phyloP scores from a whole-genome alignment of 2,113 vertebrate genomes.

The Poicephalus meyeri region DNA sequence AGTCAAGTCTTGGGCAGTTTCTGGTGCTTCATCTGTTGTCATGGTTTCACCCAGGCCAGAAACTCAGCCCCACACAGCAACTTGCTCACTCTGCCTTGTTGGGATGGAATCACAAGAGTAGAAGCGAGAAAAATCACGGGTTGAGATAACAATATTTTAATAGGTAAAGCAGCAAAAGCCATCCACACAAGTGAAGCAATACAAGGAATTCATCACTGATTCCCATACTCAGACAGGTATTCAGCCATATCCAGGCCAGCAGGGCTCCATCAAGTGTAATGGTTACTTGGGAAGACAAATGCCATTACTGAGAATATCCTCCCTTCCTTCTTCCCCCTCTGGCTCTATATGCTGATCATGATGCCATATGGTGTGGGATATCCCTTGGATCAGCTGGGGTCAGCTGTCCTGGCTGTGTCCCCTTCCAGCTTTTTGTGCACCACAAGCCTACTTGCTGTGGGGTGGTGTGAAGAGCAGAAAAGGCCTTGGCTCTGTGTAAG shows the following conservation, averaged over 20 bases:
- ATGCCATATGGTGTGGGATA: not conserved
- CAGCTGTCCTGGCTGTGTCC: not conserved
- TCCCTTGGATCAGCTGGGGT: not conserved
- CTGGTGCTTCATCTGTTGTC: not conserved
- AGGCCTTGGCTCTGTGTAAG: not conserved
- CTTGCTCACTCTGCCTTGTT: not conserved
- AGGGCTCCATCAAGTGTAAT: accelerated
- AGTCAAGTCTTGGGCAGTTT: not conserved
- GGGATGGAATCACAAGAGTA: not conserved
- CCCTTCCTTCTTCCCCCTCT: not conserved
- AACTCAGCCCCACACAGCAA: not conserved
- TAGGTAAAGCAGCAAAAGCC: not conserved
- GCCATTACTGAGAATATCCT: not conserved
- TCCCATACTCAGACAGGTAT: not conserved
- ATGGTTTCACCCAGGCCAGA: not conserved
- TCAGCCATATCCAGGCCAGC: not conserved
- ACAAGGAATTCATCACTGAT: not conserved
- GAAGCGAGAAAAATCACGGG: not conserved
- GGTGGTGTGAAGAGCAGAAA: not conserved
- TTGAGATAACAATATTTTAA: not conserved
- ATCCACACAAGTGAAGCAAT: not conserved
- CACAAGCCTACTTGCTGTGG: not conserved
- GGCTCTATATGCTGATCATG: not conserved
- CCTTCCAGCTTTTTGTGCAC: not conserved
- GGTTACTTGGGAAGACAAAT: not conserved